These are phyloP conservation scores for Ferdinandea cuprea DNA, from an alignment of 2,888 invertebrate genomes.

Conservation along the genomic window DNA sequence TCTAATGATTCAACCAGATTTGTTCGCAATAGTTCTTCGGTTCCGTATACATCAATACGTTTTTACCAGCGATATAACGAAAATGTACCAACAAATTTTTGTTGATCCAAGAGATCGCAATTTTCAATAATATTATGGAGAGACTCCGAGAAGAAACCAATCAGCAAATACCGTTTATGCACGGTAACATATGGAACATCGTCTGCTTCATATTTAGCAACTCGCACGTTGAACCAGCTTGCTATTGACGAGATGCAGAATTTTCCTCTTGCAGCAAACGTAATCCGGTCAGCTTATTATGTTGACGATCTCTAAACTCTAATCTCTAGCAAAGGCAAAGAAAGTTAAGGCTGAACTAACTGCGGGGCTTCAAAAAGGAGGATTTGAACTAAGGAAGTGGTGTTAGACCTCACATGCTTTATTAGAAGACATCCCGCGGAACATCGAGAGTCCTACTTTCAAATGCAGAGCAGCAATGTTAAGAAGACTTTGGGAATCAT, in stretches of 20 bases:
- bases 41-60: not conserved
- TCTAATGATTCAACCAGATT: not conserved
- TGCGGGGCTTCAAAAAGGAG: too few species aligned
- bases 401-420: constrained; percentile 42
- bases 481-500: constrained; percentile 13
- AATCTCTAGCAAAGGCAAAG: too few species aligned
- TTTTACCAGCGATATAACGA: not conserved
- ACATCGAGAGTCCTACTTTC: constrained; percentile 18
- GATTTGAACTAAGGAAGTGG: too few species aligned
- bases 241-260: constrained; percentile 34
- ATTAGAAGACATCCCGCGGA: constrained; percentile 25
- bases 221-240: constrained; percentile 53
- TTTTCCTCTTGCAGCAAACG: constrained; percentile 63
- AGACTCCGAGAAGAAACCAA: not conserved
- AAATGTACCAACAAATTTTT: not conserved
- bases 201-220: not conserved
- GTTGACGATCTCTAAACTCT: too few species aligned
- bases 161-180: not conserved
- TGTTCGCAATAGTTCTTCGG: not conserved
- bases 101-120: not conserved
- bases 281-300: constrained; percentile 34
- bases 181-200: not conserved
- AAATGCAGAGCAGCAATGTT: not conserved
- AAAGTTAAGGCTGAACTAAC: too few species aligned
- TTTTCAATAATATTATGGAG: not conserved